Base-by-base conservation (phyloP, 2,888 invertebrate species). In the Stratiomys singularior region DNA sequence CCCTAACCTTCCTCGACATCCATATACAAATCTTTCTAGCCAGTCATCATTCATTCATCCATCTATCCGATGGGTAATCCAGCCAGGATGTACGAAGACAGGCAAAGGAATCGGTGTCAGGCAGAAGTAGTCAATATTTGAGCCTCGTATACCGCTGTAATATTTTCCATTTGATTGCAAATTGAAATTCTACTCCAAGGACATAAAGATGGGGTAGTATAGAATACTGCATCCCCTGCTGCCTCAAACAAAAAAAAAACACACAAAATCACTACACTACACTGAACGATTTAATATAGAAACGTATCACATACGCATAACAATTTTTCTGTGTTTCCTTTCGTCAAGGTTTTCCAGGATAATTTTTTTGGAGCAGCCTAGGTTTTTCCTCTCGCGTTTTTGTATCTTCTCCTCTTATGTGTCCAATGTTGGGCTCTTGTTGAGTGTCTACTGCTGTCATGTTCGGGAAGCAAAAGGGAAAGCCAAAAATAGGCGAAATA, bases 121-220 rank as follows among this genome's bases (percentile, higher is more conserved):
- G 9, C 7, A 44, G 44, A 13, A 44, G 25, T 15, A 69, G 69
- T 46, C 21, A 69, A 69, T 46, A 69, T 69, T 69, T 69, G 69
- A 69, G n/a, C 46, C 47, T 25, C 69, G 1, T 25, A 15, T 21
- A 47, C n/a, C 21, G 30, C 15, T 69, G 23, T 46, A 69, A 69
- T 69, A 69, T 69, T 69, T 69, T 69, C 69, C 69, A 46, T 69
- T 46, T 69, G 69, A 47, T 69, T 69, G 47, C 46, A 47, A 69
- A 47, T 47, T 69, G 25, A 46, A 46, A 46, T 13, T 23, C 69
- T 69, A 47, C 27, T 69, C 69, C 11, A 64, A 30, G 30, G 30
- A n/a, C 37, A n/a, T 9, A 37, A 37, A 37, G 37, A 9, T 9
- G 9, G 37, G 9, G 9, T 37, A 9, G 37, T 37, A 9, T 37